These are phyloP conservation scores for Galleria mellonella DNA, from an alignment of 1,140 invertebrate species.

Conservation along the genomic window DNA sequence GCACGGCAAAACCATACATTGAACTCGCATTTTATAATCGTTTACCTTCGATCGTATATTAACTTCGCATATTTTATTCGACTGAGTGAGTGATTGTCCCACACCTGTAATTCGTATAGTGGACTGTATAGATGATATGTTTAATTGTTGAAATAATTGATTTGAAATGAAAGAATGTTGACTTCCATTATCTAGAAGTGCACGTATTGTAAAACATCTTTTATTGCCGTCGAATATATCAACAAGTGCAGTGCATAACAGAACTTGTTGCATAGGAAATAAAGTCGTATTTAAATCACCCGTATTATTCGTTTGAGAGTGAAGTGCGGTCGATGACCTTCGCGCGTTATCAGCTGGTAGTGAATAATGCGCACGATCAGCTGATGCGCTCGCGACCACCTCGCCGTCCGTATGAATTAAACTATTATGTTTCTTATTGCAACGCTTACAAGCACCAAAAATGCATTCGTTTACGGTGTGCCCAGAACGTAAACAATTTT, in stretches of 20 bases:
- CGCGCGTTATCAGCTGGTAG: no score
- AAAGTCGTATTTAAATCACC: no score
- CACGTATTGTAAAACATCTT: not conserved
- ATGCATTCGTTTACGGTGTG: constrained; percentile 9
- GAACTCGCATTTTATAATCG: constrained; percentile 6
- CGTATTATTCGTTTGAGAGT: no score
- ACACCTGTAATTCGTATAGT: constrained; percentile 18
- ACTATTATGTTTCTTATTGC: constrained; percentile 18
- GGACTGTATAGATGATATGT: no score
- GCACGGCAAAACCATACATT: constrained; percentile 14
- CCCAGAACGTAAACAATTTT: constrained; percentile 15
- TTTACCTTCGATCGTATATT: constrained; percentile 17
- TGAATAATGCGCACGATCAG: no score
- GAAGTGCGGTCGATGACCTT: no score
- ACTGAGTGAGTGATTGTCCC: constrained; percentile 15
- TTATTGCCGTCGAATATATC: not conserved
- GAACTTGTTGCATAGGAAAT: not conserved
- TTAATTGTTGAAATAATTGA: constrained; percentile 1
- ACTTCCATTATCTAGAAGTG: no score
- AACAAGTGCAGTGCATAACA: not conserved
- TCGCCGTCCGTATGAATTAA: constrained; percentile 14
- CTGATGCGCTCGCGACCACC: no score
- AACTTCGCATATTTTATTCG: constrained; percentile 11
- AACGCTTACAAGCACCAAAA: constrained; percentile 13
- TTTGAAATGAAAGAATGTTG: constrained; percentile 5